Evolutionary conservation across 2,113 vertebrate genomes (phyloP).

Genomic region (Phoenicopterus ruber): DNA sequence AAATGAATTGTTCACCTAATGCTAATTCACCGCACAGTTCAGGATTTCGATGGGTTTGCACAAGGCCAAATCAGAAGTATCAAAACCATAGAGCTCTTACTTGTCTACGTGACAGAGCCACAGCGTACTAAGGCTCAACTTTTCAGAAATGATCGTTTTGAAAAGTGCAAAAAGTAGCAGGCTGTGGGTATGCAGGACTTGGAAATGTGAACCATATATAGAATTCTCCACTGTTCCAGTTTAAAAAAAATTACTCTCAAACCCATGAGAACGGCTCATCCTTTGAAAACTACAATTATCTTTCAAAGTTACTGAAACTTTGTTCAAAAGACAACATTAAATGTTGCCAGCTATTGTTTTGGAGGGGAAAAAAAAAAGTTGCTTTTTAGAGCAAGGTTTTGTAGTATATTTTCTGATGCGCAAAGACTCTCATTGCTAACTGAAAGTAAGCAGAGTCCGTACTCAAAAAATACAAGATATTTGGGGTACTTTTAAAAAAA

Average conservation of each 20-base stretch:
- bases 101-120: not conserved
- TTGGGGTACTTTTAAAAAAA: not conserved
- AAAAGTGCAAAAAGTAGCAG: not conserved
- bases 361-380: not conserved
- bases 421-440: not conserved
- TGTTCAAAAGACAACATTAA: not conserved
- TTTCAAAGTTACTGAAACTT: not conserved
- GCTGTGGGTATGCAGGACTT: not conserved
- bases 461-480: not conserved
- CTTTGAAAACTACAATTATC: not conserved
- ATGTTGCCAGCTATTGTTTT: not conserved
- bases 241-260: not conserved
- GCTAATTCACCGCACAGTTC: not conserved
- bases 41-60: not conserved
- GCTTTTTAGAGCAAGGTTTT: not conserved
- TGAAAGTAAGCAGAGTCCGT: not conserved
- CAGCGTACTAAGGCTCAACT: not conserved
- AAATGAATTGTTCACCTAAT: not conserved
- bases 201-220: not conserved
- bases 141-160: not conserved
- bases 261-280: not conserved
- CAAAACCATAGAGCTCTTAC: not conserved
- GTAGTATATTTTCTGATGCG: not conserved
- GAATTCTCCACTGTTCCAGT: not conserved
- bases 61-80: not conserved